Evolutionary conservation across 2,113 vertebrate species (phyloP), one percentile per base, ranked within the genome.

Genomic region (Cichladusa arquata): DNA sequence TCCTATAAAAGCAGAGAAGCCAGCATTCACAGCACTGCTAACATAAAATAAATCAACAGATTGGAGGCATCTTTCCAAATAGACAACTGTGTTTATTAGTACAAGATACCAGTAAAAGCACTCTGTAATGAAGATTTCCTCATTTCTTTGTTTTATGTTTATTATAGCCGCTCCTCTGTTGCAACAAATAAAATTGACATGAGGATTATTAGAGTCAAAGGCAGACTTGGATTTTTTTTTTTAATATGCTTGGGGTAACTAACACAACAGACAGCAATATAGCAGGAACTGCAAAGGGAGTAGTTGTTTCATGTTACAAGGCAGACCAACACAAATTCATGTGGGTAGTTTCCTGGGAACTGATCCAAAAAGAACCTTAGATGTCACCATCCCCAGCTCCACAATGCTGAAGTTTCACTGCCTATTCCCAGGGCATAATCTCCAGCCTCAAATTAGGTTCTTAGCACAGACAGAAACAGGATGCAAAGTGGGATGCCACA

Each of bases 1-100:
- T 66, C 90, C 91, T 72, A 50, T 33, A 94, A 87, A 92, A 50
- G 51, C 60, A 61, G 57, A 81, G 89, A 82, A 86, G 42, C 33
- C 23, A 12, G 53, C 5, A 1, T 28, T 47, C 7, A 20, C 6
- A 8, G 29, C n/a, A 8, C 47, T 57, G 57, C 51, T 93, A 18
- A 57, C 29, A 72, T 79, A 86, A 58, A 88, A 86, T 88, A 83
- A 76, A 79, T 84, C 89, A 83, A 74, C 82, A 96, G 74, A 84
- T 47, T 54, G 58, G 74, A 64, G 84, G 70, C 92, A 90, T 76
- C 78, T 93, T 96, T 97, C 95, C 96, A 97, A 93, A 93, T 0
- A 88, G 83, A 86, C 91, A 93, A 95, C 92, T 96, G 90, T 97
- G 94, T 97, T 96, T 97, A 93, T 96, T 95, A 96, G 93, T 92